These are phyloP conservation scores for Tapirus terrestris DNA, from an alignment of 2,113 vertebrate species.

Conservation along the genomic window DNA sequence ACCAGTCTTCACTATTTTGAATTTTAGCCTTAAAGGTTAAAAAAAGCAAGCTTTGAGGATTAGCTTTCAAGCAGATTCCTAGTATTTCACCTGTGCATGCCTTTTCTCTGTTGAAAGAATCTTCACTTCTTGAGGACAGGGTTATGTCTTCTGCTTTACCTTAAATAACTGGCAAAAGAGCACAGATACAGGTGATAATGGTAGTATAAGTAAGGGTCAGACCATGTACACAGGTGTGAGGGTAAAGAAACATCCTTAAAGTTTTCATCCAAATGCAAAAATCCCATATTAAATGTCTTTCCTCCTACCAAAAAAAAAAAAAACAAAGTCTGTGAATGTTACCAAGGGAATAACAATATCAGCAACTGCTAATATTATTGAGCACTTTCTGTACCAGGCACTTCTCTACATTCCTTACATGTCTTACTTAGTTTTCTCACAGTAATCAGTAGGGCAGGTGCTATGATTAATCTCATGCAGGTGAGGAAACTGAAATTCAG, in stretches of 20 bases:
- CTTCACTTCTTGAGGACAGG: background rate
- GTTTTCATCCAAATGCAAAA: background rate
- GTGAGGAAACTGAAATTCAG: background rate
- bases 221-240: background rate
- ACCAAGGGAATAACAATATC: background rate
- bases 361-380: background rate
- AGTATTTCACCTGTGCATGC: background rate
- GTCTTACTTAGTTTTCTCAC: background rate
- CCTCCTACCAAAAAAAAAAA: background rate
- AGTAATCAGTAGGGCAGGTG: background rate
- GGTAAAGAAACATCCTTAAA: background rate
- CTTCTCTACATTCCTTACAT: background rate
- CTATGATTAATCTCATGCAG: background rate
- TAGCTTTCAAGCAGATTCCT: background rate
- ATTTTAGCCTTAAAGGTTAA: background rate
- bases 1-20: background rate
- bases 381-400: background rate
- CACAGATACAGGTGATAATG: background rate
- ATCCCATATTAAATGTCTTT: background rate
- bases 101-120: background rate
- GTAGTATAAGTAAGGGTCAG: background rate
- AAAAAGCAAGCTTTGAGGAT: background rate
- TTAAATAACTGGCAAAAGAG: background rate
- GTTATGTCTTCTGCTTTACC: background rate
- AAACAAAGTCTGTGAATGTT: background rate